Conservation (phyloP, 2,113 vertebrate species). For the Atractosteus spatula region DNA sequence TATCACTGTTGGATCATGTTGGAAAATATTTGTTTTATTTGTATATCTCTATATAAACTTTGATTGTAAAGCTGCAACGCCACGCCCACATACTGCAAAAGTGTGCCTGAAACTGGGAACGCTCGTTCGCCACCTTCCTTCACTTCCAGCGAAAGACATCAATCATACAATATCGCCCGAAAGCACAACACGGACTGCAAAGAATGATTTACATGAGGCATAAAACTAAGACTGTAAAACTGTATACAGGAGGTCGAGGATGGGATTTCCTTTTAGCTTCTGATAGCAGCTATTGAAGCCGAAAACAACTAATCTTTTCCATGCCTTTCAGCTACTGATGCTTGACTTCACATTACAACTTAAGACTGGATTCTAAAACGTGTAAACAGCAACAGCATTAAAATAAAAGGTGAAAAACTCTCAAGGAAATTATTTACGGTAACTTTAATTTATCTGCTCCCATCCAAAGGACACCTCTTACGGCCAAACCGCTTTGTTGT, state of each 20-base stretch:
- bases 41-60: no score
- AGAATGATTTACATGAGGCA: neutral
- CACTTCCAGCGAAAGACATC: neutral
- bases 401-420: no score
- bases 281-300: slow-evolving; percentile 30
- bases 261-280: slow-evolving; percentile 27
- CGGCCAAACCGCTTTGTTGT: neutral
- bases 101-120: neutral
- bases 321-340: slow-evolving; percentile 18
- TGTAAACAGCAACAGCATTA: no score
- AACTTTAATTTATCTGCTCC: neutral
- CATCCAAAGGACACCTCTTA: neutral
- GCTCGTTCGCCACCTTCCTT: neutral
- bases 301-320: slow-evolving; percentile 42
- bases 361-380: slow-evolving; percentile 3
- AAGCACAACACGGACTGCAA: neutral
- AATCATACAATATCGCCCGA: neutral
- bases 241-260: no score
- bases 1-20: no score
- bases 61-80: neutral
- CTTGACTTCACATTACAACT: slow-evolving; percentile 27
- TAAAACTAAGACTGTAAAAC: neutral
- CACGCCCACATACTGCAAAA: slow-evolving; percentile 24
- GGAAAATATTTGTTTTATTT: no score
- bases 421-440: no score